These are phyloP conservation scores for Drosophila phalerata DNA, from an alignment of 2,888 invertebrate genomes.

Conservation along the genomic window DNA sequence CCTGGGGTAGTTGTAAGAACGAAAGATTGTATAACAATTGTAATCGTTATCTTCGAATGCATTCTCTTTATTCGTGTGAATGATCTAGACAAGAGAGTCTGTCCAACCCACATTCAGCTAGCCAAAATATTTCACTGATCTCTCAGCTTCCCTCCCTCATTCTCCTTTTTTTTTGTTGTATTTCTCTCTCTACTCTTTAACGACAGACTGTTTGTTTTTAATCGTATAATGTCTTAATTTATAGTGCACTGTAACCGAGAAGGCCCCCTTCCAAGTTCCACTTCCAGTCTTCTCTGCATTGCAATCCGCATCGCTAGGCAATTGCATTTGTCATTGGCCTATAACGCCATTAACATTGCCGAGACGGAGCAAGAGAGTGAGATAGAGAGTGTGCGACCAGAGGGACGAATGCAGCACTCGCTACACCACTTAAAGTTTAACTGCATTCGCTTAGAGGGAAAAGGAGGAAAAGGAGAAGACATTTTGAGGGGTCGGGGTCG, in stretches of 20 bases:
- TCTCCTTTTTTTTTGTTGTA: conserved; percentile 16
- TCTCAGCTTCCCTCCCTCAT: conserved; percentile 11
- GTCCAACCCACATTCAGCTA: conserved; percentile 29
- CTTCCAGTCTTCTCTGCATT: conserved; percentile 27
- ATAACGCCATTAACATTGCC: conserved; percentile 80
- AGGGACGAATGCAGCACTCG: conserved; percentile 40
- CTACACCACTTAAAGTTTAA: conserved; percentile 66
- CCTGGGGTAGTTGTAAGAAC: background rate
- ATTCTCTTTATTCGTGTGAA: conserved; percentile 22
- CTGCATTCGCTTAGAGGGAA: conserved; percentile 63
- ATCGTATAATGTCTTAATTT: conserved; percentile 85
- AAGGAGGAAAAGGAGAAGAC: conserved; percentile 27
- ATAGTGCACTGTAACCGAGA: conserved; percentile 70
- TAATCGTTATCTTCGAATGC: no score
- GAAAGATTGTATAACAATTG: background rate
- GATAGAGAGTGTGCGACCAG: background rate
- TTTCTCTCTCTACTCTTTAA: conserved; percentile 53
- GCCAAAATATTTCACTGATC: conserved; percentile 39
- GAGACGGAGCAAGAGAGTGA: conserved; percentile 2
- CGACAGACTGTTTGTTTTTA: conserved; percentile 82
- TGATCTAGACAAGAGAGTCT: conserved; percentile 11
- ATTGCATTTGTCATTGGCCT: conserved; percentile 81
- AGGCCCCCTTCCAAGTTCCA: conserved; percentile 11
- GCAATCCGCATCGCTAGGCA: conserved; percentile 59
- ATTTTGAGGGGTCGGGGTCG: conserved; percentile 20